These are phyloP conservation scores for Drosophila subpulchrella DNA, from an alignment of 1,140 invertebrate genomes.

Conservation along the genomic window DNA sequence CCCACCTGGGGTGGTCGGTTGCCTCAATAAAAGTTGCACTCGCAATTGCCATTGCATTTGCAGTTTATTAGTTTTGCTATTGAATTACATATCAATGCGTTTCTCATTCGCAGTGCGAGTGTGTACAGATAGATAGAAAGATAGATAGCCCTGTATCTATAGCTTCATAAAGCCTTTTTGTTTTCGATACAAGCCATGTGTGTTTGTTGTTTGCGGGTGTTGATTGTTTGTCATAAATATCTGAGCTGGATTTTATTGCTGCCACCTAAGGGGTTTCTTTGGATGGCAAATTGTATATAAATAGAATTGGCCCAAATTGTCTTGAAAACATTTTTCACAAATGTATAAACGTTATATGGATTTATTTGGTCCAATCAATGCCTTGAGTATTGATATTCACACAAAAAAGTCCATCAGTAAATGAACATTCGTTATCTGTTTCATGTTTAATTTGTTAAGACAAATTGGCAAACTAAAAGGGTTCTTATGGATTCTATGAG, in stretches of 20 bases:
- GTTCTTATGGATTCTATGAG: neutral
- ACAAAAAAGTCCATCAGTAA: neutral
- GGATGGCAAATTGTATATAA: slow-evolving; percentile 15
- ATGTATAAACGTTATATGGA: neutral
- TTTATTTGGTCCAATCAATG: neutral
- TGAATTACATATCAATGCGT: slow-evolving; percentile 69
- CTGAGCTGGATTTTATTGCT: slow-evolving; percentile 34
- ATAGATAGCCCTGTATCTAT: slow-evolving; percentile 26
- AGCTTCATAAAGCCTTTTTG: slow-evolving; percentile 37
- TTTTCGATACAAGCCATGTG: slow-evolving; percentile 16
- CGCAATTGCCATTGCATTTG: slow-evolving; percentile 47
- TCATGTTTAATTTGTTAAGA: neutral
- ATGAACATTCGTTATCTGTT: neutral
- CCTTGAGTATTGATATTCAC: neutral
- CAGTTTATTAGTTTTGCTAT: slow-evolving; percentile 80
- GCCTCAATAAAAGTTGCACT: slow-evolving; percentile 25
- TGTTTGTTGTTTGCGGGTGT: slow-evolving; percentile 15
- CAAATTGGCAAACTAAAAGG: neutral
- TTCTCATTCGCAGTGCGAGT: slow-evolving; percentile 17
- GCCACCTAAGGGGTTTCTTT: neutral
- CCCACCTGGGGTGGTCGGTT: slow-evolving; percentile 54
- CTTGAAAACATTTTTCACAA: neutral
- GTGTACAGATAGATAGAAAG: slow-evolving; percentile 20
- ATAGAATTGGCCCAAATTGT: slow-evolving; percentile 1
- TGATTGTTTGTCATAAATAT: slow-evolving; percentile 55